Evolutionary conservation across 2,797 vertebrate genomes (phyloP), one percentile per base, ranked within the genome.

Genomic region (Rhodeus uyekii): DNA sequence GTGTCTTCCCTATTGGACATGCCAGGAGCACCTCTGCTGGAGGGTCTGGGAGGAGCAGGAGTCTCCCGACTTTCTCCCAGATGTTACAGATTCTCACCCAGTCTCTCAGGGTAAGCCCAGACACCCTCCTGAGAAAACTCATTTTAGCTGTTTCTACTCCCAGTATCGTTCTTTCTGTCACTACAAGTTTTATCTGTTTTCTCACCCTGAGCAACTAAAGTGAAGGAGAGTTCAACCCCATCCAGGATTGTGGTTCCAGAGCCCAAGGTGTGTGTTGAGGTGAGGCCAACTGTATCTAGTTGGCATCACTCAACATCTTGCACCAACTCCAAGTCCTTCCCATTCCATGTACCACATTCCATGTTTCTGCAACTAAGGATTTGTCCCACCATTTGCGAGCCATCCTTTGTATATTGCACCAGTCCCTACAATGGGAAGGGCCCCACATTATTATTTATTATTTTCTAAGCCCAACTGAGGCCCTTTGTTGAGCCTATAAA

Each of bases 181-280:
- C 24, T 53, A 55, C 38, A 27, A 42, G n/a, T 65, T n/a, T n/a
- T n/a, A n/a, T n/a, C n/a, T n/a, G n/a, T n/a, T n/a, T n/a, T n/a
- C n/a, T n/a, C 48, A 6, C 10, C 5, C 1, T 5, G 3, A 53
- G 1, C 8, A 29, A 39, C 24, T 61, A 16, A n/a, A 27, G 13
- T 6, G 8, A 19, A 44, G 36, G 16, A 76, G 13, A 18, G 53
- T 8, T 4, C 55, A 61, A 19, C n/a, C 44, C 19, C 50, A 38
- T 75, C 44, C 3, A 38, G 72, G 50, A 19, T 29, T 50, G n/a
- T 74, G n/a, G 48, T 75, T 75, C 12, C 50, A 75, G 48, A 75
- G 48, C 50, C 72, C 3, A 16, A 53, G n/a, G 3, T 74, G 29
- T 74, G 16, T 73, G 18, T 36, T 3, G 16, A 53, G 71, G 32